Conservation (phyloP, 1,140 invertebrate species). For the Lamellibrachia luymesi region DNA sequence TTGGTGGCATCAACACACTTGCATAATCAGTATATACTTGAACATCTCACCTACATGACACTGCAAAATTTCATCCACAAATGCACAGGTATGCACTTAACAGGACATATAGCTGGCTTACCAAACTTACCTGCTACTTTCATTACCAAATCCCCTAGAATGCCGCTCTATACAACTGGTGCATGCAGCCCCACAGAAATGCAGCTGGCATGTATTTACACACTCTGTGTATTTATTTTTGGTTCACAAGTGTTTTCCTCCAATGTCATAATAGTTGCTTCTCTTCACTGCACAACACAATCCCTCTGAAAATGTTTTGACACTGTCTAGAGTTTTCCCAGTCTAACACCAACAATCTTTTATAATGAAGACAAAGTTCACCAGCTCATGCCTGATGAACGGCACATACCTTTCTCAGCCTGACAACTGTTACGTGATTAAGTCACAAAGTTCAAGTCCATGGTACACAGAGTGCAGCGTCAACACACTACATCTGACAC, state of each 20-base stretch:
- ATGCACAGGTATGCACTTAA: neutral
- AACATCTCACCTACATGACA: neutral
- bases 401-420: neutral
- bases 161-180: neutral
- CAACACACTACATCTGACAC: neutral
- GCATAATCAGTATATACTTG: neutral
- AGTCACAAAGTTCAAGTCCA: neutral
- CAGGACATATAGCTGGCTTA: neutral
- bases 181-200: neutral
- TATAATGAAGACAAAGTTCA: neutral
- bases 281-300: neutral
- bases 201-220: neutral
- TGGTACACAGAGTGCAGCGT: neutral
- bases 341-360: neutral
- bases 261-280: neutral
- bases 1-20: too few relatives aligned
- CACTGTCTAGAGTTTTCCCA: neutral
- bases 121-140: conserved; percentile 4
- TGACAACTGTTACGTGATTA: neutral
- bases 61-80: neutral
- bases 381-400: neutral
- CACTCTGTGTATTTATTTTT: neutral
- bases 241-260: neutral
- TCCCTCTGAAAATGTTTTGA: neutral
- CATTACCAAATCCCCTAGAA: neutral